Evolutionary conservation across 2,113 vertebrate species (phyloP), one percentile per base, ranked within the genome.

Genomic region (Chroicocephalus ridibundus): DNA sequence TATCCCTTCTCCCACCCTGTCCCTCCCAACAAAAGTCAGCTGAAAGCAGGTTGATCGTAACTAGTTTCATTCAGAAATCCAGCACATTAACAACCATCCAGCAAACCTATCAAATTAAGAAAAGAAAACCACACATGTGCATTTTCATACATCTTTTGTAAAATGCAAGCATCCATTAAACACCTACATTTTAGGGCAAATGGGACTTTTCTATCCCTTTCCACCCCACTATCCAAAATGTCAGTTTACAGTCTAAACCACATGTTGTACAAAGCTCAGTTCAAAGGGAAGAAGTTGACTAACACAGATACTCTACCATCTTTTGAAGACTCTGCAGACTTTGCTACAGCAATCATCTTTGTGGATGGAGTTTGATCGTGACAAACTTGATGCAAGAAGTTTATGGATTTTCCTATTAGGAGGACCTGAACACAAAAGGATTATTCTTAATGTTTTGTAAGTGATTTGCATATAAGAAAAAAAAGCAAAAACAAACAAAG

Each of bases 331-430:
- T 99, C 99, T 13, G 98, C 83, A 70, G 99, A 98, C 96, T 98
- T 99, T 58, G 98, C 98, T 27, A 98, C 98, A 8, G 99, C 97
- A 55, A 98, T 99, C 98, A 99, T 98, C 97, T 99, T 99, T 38
- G 99, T 97, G 5, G 99, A 98, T 5, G 99, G 98, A 4, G 98
- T 99, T 92, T 99, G 98, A 97, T 99, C 99, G 2, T 99, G 99
- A 94, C 99, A 99, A 71, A 99, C 99, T 92, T 99, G 99, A 97
- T 99, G 99, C 94, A 99, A 98, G 97, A 99, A 99, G 98, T 99
- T 99, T 82, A 99, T 99, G 86, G 99, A 99, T 96, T 99, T 99
- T 83, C 99, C 99, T 82, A 99, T 99, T 80, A 99, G 97, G 64
- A 99, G 99, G 15, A 99, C 99, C 99, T 99, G 69, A 70, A 91